phyloP scores from a whole-genome alignment of 2,113 vertebrate genomes.

The Macroglossus sobrinus region DNA sequence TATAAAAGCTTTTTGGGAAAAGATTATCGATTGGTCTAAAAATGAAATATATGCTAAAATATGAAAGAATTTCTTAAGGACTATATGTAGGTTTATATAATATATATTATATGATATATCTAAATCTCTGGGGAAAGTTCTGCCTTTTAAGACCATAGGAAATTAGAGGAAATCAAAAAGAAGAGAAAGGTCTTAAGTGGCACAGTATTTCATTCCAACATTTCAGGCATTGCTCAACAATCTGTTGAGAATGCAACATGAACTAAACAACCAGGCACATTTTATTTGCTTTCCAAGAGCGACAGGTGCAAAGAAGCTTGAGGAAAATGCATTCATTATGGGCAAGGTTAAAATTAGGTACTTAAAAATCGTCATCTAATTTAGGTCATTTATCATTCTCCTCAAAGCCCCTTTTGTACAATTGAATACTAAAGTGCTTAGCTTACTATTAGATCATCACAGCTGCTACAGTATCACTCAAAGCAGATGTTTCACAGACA shows the following conservation, averaged over 20 bases:
- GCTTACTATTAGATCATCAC: constrained; percentile 82
- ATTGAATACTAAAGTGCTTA: constrained; percentile 81
- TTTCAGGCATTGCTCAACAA: constrained; percentile 55
- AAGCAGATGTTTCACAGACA: constrained; percentile 84
- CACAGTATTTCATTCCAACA: neutral
- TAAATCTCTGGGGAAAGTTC: neutral
- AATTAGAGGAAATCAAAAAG: neutral
- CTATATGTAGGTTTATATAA: neutral
- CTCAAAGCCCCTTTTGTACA: constrained; percentile 83
- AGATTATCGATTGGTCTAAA: neutral
- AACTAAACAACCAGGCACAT: constrained; percentile 56
- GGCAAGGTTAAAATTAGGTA: constrained; percentile 80
- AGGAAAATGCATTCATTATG: constrained; percentile 77
- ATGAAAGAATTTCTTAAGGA: neutral
- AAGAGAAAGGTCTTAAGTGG: constrained; percentile 7
- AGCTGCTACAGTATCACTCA: constrained; percentile 82
- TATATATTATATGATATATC: neutral
- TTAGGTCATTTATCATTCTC: constrained; percentile 85
- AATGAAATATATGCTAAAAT: neutral
- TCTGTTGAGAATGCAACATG: constrained; percentile 55
- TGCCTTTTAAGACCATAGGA: neutral
- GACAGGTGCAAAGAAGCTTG: constrained; percentile 81
- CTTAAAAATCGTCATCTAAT: constrained; percentile 83
- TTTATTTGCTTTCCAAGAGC: constrained; percentile 72
- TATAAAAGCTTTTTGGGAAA: neutral